Conservation (phyloP, 2,888 invertebrate genomes). For the Acronicta alni region DNA sequence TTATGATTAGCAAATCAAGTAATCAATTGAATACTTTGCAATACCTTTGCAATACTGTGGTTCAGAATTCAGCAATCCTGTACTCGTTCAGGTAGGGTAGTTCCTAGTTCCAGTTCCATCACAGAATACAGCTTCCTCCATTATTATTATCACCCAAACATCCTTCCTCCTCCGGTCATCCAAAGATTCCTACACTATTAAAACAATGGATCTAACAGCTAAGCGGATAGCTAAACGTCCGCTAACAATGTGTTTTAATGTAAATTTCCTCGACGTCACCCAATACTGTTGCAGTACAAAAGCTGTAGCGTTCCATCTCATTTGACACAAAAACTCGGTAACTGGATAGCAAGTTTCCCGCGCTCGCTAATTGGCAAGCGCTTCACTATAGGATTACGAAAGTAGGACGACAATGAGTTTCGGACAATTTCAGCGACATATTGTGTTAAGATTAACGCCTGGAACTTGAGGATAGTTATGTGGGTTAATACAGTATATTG, state of each 20-base stretch:
- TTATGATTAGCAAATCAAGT: no score
- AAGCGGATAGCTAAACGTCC: constrained; percentile 19
- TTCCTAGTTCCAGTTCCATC: background rate
- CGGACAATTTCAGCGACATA: constrained; percentile 30
- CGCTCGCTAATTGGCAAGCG: constrained; percentile 77
- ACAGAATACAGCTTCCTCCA: background rate
- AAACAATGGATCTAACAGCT: background rate
- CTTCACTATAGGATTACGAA: constrained; percentile 75
- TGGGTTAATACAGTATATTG: constrained; percentile 9
- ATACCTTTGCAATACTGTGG: no score
- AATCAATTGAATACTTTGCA: no score
- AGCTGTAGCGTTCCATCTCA: constrained; percentile 60
- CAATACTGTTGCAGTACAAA: constrained; percentile 44
- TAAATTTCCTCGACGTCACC: constrained; percentile 54
- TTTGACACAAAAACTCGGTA: constrained; percentile 77
- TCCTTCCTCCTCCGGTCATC: background rate
- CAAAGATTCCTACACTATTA: background rate
- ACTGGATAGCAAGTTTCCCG: constrained; percentile 77
- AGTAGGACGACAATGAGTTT: constrained; percentile 66
- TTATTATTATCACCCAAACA: background rate
- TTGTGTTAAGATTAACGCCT: constrained; percentile 33
- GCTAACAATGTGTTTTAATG: constrained; percentile 49
- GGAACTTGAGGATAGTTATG: constrained; percentile 24
- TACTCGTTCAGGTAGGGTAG: no score
- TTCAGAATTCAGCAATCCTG: no score